Evolutionary conservation across 2,113 vertebrate genomes (phyloP), one percentile per base, ranked within the genome.

Genomic region (Anser brachyrhynchus): DNA sequence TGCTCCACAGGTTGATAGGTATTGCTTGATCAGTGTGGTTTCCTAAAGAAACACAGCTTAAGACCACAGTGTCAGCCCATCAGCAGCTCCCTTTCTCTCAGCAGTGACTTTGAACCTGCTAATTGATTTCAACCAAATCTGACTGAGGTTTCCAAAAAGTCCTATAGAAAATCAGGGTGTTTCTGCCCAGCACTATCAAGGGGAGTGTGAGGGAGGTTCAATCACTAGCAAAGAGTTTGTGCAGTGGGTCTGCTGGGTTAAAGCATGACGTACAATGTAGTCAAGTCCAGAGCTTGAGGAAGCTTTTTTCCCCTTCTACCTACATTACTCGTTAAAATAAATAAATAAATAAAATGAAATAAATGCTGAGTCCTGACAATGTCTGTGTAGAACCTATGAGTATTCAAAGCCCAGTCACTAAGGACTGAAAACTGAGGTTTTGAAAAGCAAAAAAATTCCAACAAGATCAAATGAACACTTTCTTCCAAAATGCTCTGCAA

Each of bases 151-250:
- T 91, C 39, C 21, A 75, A 81, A n/a, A 87, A 59, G 41, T 43
- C 65, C 43, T 23, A 6, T 65, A 69, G 84, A 65, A 95, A 89
- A 95, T 14, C 61, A 81, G 52, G 35, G 35, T 65, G 49, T 8
- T 57, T 61, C 21, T 67, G 28, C 49, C 21, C 44, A 35, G 0
- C 0, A 33, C 62, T 74, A 26, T 0, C 0, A 49, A 76, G 4
- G 19, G 31, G 13, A 80, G 44, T 1, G 0, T 0, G 0, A 85
- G 19, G 14, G 25, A 89, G 55, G 43, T 23, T 37, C n/a, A 39
- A 35, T 12, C 33, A 26, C 52, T 23, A 10, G 8, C 28, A 46
- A 85, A 70, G 33, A 54, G 33, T 43, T 76, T 13, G 75, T 13
- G 28, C 15, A n/a, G 13, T 52, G 31, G 21, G 41, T 7, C 10